phyloP scores from a whole-genome alignment of 92 coral and sea anemone species.

The Hydrozoanthus gracilis region DNA sequence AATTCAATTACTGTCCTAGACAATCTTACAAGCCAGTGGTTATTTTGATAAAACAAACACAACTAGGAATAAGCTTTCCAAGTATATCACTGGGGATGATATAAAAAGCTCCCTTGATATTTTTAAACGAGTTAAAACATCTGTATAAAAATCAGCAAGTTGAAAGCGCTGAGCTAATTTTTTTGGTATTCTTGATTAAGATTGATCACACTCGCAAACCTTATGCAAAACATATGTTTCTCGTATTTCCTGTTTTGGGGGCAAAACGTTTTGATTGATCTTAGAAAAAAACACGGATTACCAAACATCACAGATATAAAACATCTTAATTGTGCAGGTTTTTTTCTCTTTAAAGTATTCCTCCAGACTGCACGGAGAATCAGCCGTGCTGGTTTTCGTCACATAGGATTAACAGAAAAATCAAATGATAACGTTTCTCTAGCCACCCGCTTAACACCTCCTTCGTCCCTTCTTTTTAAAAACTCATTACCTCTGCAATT shows the following conservation, averaged over 20 bases:
- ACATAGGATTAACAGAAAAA: slow-evolving; percentile 1
- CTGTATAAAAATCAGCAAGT: not conserved
- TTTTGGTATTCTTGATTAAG: no score
- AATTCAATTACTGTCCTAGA: slow-evolving; percentile 15
- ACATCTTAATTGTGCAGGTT: no score
- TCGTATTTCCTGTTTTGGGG: not conserved
- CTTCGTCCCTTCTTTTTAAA: slow-evolving; percentile 44
- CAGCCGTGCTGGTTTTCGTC: slow-evolving; percentile 3
- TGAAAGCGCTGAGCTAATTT: no score
- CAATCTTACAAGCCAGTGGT: no score
- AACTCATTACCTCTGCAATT: slow-evolving; percentile 43
- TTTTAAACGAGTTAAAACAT: not conserved
- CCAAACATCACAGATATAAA: not conserved
- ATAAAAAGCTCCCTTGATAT: not conserved
- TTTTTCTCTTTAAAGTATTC: no score
- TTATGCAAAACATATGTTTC: not conserved
- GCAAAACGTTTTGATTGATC: not conserved
- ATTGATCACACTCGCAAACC: not conserved
- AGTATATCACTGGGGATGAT: no score
- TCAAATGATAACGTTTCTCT: not conserved
- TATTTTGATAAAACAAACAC: no score
- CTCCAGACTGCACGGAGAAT: not conserved
- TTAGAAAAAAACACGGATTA: not conserved
- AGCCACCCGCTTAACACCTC: slow-evolving; percentile 21
- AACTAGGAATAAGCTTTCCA: not conserved